phyloP scores from a whole-genome alignment of 2,797 vertebrate genomes.

The Pterois miles region DNA sequence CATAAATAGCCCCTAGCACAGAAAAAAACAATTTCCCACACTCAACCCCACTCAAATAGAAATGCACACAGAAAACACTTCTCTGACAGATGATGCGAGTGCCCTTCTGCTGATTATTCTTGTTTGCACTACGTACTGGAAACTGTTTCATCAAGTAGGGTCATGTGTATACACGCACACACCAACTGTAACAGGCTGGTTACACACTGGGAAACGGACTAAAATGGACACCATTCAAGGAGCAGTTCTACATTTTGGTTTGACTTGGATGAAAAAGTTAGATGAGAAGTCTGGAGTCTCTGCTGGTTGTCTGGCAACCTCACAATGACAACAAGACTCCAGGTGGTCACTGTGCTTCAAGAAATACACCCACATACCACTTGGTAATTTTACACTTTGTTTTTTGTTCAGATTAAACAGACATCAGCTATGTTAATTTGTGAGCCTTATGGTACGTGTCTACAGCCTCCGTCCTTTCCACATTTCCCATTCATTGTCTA shows the following conservation, averaged over 20 bases:
- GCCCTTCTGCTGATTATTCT: conserved; percentile 9
- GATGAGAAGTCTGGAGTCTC: neutral
- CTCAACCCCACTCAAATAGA: conserved; percentile 13
- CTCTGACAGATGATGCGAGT: conserved; percentile 8
- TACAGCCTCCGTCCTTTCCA: too few species aligned
- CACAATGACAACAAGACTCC: neutral
- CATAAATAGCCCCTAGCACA: conserved; percentile 27
- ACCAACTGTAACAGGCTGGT: neutral
- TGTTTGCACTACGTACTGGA: neutral
- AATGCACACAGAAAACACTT: conserved; percentile 14
- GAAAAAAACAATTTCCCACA: conserved; percentile 42
- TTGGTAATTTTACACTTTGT: neutral
- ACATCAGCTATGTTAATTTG: neutral
- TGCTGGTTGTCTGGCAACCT: neutral
- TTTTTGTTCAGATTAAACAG: neutral
- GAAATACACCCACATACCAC: neutral
- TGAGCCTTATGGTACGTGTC: neutral
- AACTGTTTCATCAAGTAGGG: neutral
- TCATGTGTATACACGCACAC: neutral
- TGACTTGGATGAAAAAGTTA: neutral
- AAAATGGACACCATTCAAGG: neutral
- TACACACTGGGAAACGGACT: neutral
- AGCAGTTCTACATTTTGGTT: neutral
- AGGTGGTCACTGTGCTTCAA: neutral
- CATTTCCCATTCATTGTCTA: too few species aligned